phyloP scores from a whole-genome alignment of 2,888 invertebrate species.

The Thysanoteuthis rhombus region DNA sequence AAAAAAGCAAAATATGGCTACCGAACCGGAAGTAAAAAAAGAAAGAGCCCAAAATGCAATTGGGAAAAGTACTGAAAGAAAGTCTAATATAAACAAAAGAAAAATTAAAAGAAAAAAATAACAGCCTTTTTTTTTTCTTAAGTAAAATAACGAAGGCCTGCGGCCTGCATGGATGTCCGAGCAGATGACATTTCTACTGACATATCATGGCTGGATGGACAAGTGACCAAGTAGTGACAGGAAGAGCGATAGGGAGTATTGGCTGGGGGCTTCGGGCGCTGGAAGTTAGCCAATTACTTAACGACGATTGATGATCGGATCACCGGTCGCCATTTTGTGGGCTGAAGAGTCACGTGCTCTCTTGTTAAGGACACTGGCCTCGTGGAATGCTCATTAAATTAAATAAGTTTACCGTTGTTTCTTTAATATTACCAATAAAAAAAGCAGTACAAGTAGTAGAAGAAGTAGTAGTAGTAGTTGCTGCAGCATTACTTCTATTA shows the following conservation, averaged over 20 bases:
- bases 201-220: neutral
- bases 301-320: neutral
- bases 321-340: neutral
- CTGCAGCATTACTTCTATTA: too few relatives aligned
- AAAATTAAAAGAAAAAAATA: neutral
- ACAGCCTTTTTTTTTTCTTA: neutral
- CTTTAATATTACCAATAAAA: neutral
- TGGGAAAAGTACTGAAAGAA: neutral
- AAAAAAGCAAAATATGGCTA: neutral
- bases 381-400: neutral
- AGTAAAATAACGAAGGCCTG: neutral
- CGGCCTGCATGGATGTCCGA: neutral
- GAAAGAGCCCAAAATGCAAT: neutral
- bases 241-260: neutral
- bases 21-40: neutral
- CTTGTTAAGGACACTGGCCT: neutral
- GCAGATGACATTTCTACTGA: neutral
- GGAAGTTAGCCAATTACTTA: neutral
- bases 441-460: too few relatives aligned
- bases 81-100: neutral
- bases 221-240: neutral
- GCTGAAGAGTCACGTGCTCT: neutral
- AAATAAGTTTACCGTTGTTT: neutral
- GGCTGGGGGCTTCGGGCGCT: neutral
- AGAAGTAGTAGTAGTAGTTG: too few relatives aligned